Base-by-base conservation (phyloP, 2,797 vertebrate genomes). In the Knipowitschia caucasica region DNA sequence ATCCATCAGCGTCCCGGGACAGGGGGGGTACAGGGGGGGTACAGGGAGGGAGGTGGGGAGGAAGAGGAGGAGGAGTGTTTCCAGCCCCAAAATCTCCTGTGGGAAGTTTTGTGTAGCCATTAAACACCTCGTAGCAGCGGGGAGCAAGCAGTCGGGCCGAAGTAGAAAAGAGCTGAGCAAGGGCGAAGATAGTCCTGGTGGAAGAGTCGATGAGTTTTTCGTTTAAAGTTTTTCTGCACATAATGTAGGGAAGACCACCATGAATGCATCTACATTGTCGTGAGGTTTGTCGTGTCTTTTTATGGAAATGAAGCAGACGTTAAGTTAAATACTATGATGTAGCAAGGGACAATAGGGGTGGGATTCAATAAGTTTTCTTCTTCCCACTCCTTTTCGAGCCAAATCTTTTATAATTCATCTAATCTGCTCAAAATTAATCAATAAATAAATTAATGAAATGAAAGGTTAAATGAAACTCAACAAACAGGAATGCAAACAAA, bases 91-190 rank as follows among this genome's bases (percentile, higher is more conserved):
- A 63, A 0, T 58, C 9, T 59, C 77, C 71, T 68, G 59, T 70
- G 83, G 83, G 80, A 85, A 77, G n/a, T 68, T 59, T 80, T 77
- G 67, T 59, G 62, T 80, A 73, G 80, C 83, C 75, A 79, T 86
- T 85, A 86, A 88, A 89, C 82, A 84, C 86, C 82, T 86, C 82
- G 64, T 81, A 83, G 82, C 83, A 84, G 83, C 83, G 83, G 83
- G 65, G 80, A 47, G 73, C 62, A 64, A 71, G 82, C 73, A 56
- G 40, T 5, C 65, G 72, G 74, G 47, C 77, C 78, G 39, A 2
- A 5, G 17, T 9, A 78, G 78, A 71, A 74, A 71, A 76, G 73
- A 50, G n/a, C 47, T 52, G 65, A 77, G 62, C 0, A 12, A 15
- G 10, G 34, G 34, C 1, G 34, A 15, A 66, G 71, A 8, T 39